Evolutionary conservation across 2,888 invertebrate genomes (phyloP).

Genomic region (Chrysina gloriosa): DNA sequence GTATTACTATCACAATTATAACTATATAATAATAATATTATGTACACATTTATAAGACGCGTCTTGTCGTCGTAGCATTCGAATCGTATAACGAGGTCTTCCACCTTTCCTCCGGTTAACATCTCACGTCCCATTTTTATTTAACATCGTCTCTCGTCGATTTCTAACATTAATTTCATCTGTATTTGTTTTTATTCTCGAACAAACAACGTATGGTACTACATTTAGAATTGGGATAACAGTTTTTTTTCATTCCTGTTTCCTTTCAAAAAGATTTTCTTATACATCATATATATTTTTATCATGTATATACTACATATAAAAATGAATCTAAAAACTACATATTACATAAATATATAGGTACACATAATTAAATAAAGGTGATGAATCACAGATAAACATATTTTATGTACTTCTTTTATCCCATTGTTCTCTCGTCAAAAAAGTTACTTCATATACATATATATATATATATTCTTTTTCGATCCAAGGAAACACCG

Average conservation of each 20-base stretch:
- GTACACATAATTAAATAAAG: conserved; percentile 52
- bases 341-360: conserved; percentile 33
- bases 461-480: too few species aligned
- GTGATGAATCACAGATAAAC: conserved; percentile 59
- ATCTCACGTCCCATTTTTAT: too few species aligned
- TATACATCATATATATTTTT: conserved; percentile 49
- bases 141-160: too few species aligned
- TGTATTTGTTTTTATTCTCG: conserved; percentile 21
- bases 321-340: conserved; percentile 45
- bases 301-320: conserved; percentile 46
- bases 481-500: too few species aligned
- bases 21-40: conserved; percentile 38
- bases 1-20: conserved; percentile 45
- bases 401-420: conserved; percentile 54
- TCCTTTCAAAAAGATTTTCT: conserved; percentile 44
- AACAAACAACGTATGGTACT: conserved; percentile 47
- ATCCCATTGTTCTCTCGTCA: not conserved
- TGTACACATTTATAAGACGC: conserved; percentile 39
- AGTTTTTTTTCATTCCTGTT: conserved; percentile 11
- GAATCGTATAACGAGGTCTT: too few species aligned
- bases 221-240: conserved; percentile 51
- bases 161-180: too few species aligned
- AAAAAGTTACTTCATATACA: not conserved
- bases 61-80: conserved; percentile 12
- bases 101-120: too few species aligned